Evolutionary conservation across 2,888 invertebrate species (phyloP), one percentile per base, ranked within the genome.

Genomic region (Halocaridina rubra): DNA sequence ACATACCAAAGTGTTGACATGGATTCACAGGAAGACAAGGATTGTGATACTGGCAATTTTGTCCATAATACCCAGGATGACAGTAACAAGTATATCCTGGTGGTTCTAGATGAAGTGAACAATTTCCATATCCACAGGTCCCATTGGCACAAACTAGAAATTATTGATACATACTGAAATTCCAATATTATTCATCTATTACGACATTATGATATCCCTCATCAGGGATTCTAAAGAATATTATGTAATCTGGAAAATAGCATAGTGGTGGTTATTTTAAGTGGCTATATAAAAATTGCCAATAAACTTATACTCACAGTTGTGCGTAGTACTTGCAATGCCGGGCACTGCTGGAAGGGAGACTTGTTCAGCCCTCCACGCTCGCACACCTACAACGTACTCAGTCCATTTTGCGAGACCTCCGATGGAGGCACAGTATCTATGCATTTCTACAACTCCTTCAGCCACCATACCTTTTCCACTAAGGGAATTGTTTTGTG

Each of bases 61-160:
- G 32, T 0, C 82, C 82, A 30, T 72, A 82, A 39, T 78, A 82
- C 3, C 78, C 78, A 4, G 29, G 29, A 16, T 46, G 71, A 64
- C 82, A 82, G 59, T 33, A 5, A 27, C 82, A 82, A 19, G 46
- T 27, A 57, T 82, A 82, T 3, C 82, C 82, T 19, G 82, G 82
- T 8, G 82, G 5, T 13, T n/a, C 33, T 16, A 59, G 27, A 4
- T 72, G 82, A 3, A 82, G 61, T 1, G 53, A 72, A 57, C 82
- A 82, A 8, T 39, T 71, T 5, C 82, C 71, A 19, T 27, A 13
- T 13, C 78, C 72, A 71, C 82, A 82, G 30, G 71, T 71, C 29
- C 78, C 82, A 24, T 61, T 46, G 13, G 78, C 78, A 82, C 82
- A 82, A 61, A 77, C 82, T 82, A 27, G 7, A 16, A 46, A n/a